A percentile compares a stretch with the other conserved stretches of the same genome.
Conservation (phyloP, 2,888 invertebrate genomes). For the Perizoma flavofasciatum region DNA sequence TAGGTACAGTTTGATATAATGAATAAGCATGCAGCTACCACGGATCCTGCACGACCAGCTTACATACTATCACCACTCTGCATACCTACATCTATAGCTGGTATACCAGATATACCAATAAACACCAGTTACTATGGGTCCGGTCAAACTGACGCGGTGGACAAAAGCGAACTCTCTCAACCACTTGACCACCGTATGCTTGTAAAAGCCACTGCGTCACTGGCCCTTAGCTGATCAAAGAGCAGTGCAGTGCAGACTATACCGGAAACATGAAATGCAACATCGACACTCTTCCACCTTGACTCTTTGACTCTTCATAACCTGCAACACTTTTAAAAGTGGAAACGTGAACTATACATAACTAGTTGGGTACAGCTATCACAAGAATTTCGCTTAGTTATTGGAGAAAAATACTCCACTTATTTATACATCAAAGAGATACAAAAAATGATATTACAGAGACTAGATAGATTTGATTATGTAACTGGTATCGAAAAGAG, state of each 20-base stretch:
- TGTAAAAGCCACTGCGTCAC: no score
- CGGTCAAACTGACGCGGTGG: no score
- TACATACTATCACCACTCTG: neutral
- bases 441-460: conserved; percentile 15
- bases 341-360: no score
- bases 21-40: neutral
- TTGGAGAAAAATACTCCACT: neutral
- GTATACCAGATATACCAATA: no score
- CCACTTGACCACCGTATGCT: no score
- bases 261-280: neutral
- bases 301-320: neutral
- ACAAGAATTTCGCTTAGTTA: conserved; percentile 28
- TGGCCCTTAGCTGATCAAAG: no score
- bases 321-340: no score
- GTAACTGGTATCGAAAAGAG: conserved; percentile 1
- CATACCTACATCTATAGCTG: no score
- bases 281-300: conserved; percentile 1
- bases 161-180: no score
- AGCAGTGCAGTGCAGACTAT: neutral
- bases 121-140: no score
- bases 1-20: neutral
- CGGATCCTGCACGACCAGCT: neutral
- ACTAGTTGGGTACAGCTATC: conserved; percentile 38
- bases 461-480: conserved; percentile 20
- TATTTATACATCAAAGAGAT: neutral